Base-by-base conservation (phyloP, 2,797 vertebrate genomes). In the Schizopygopsis pylzovi region DNA sequence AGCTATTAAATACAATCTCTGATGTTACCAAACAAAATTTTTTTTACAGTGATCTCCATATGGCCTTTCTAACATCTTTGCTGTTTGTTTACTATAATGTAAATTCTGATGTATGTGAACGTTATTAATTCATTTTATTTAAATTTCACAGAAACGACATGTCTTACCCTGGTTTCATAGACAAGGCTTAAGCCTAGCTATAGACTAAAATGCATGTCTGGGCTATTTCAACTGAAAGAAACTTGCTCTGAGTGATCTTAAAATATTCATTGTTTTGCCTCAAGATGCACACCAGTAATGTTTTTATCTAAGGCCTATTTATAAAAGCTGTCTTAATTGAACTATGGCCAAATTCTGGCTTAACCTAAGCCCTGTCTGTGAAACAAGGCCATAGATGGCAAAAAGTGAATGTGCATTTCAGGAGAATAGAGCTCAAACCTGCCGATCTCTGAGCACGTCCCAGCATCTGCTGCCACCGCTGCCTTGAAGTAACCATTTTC, bases 401-500 rank as follows among this genome's bases (percentile, higher is more conserved):
- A 81, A 71, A 68, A 70, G 65, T 79, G 9, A 77, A 56, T 65
- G 4, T 20, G n/a, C 25, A 12, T 22, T 59, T 47, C 11, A 54
- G 18, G 49, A 71, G 47, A n/a, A 22, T 0, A 43, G n/a, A 59
- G 22, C 94, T 94, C 91, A 98, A 72, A 85, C 98, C 97, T 97
- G 86, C 98, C 98, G 0, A 99, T 90, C 85, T 96, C 92, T 0
- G 98, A 99, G 88, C 98, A 99, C 0, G 15, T 93, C 65, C 95
- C 95, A 0, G 97, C 96, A 0, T 99, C 98, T 0, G 97, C 89
- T 4, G 98, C 98, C 92, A 99, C 97, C 0, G 97, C 98, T 0
- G 96, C 98, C 68, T 86, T 96, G 81, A 78, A 52, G 72, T 96
- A 97, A 7, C 89, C 87, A 0, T 91, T 89, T 0, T 9, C 0